Evolutionary conservation across 2,113 vertebrate genomes (phyloP).

Genomic region (zebrafish (Danio rerio)): DNA sequence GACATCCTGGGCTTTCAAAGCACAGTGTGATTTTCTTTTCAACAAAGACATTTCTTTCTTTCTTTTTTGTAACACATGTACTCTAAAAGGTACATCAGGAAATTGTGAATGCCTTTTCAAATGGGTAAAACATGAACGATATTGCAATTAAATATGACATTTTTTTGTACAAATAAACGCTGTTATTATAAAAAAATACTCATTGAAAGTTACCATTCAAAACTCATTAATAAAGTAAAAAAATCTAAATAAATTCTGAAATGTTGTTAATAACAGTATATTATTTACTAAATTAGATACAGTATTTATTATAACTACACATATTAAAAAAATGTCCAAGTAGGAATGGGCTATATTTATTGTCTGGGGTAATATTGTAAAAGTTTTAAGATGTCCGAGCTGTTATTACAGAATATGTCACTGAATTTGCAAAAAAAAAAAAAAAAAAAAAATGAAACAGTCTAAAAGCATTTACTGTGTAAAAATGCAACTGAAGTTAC

Average conservation of each 20-base stretch:
- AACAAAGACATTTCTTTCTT: background rate
- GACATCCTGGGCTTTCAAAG: conserved; percentile 10
- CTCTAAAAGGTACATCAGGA: background rate
- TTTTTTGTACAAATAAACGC: background rate
- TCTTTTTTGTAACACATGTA: background rate
- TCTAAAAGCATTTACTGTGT: too few species aligned
- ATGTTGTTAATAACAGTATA: background rate
- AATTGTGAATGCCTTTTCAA: background rate
- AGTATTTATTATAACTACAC: too few species aligned
- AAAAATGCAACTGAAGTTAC: too few species aligned
- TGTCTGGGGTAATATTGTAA: too few species aligned
- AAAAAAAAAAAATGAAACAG: too few species aligned
- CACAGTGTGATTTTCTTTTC: conserved; percentile 2
- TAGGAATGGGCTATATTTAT: too few species aligned
- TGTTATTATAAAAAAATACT: background rate
- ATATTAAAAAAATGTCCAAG: too few species aligned
- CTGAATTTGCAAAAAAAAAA: too few species aligned
- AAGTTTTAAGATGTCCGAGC: too few species aligned
- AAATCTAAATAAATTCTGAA: background rate
- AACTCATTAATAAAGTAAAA: background rate
- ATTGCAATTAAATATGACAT: background rate
- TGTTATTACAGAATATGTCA: too few species aligned
- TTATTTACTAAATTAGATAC: too few species aligned
- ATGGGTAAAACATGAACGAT: background rate
- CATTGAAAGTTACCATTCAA: background rate